Conservation (phyloP, 2,797 vertebrate genomes). For the Takifugu rubripes region DNA sequence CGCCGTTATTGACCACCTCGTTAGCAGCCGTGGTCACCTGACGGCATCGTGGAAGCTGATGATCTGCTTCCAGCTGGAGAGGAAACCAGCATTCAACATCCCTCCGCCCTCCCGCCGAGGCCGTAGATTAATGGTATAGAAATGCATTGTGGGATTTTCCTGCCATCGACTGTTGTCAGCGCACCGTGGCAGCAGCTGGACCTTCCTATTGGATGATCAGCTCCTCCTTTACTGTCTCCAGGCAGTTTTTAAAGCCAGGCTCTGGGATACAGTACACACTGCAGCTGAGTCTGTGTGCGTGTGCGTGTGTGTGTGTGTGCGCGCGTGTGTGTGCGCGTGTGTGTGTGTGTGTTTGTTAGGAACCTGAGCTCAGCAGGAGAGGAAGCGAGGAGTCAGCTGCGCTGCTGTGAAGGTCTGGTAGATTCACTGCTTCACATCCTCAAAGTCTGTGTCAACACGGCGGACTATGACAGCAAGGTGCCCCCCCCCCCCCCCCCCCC, state of each 20-base stretch:
- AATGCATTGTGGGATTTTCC: slow-evolving; percentile 58
- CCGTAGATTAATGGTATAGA: slow-evolving; percentile 46
- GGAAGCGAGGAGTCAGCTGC: slow-evolving; percentile 93
- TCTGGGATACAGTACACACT: slow-evolving; percentile 58
- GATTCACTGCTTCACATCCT: slow-evolving; percentile 94
- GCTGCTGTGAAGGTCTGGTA: slow-evolving; percentile 91
- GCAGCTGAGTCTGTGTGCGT: slow-evolving; percentile 29
- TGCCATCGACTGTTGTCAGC: slow-evolving; percentile 40
- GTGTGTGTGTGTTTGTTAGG: slow-evolving; percentile 67
- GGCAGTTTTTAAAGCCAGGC: slow-evolving; percentile 62
- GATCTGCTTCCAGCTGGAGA: too few species aligned
- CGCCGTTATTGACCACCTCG: too few species aligned
- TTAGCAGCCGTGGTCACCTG: too few species aligned
- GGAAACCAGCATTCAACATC: too few species aligned
- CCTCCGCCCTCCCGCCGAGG: slow-evolving; percentile 4
- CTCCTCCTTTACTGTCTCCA: slow-evolving; percentile 55
- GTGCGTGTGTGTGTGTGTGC: slow-evolving; percentile 2
- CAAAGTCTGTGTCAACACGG: slow-evolving; percentile 93
- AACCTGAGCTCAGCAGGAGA: slow-evolving; percentile 96
- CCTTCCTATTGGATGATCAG: slow-evolving; percentile 58
- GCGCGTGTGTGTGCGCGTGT: slow-evolving; percentile 13
- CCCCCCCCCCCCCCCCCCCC: slow-evolving; percentile 18
- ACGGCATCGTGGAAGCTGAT: not conserved
- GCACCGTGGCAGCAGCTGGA: slow-evolving; percentile 25
- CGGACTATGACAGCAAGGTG: slow-evolving; percentile 98